Conservation (phyloP, 2,113 vertebrate species). For the Anhinga rufa region DNA sequence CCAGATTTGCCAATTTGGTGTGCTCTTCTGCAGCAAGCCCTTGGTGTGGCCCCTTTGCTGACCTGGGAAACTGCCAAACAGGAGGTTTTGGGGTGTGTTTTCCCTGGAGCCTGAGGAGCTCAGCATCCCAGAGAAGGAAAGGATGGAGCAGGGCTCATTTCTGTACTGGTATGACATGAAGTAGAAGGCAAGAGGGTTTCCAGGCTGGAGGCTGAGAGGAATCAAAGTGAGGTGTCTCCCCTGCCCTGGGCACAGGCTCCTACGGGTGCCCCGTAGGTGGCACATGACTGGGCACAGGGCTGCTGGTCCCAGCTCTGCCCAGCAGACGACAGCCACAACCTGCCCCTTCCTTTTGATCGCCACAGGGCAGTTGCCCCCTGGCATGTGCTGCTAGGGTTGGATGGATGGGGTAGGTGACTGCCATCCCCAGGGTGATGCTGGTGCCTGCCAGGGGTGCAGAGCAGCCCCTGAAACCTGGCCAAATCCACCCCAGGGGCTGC, state of each 20-base stretch:
- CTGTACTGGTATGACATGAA: background rate
- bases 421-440: background rate
- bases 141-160: background rate
- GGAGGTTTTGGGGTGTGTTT: background rate
- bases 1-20: background rate
- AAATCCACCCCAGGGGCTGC: background rate
- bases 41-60: background rate
- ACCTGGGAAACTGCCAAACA: fast-evolving
- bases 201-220: background rate
- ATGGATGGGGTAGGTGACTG: background rate
- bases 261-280: background rate
- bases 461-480: background rate
- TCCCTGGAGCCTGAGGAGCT: background rate
- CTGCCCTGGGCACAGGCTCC: background rate
- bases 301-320: background rate
- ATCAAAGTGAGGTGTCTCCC: background rate
- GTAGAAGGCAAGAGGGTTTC: background rate
- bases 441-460: background rate
- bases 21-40: background rate
- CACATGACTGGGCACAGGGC: background rate
- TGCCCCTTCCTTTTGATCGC: background rate
- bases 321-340: background rate
- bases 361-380: background rate
- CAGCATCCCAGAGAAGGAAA: background rate
- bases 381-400: background rate